Conservation (phyloP, 2,113 vertebrate species). For the Alexandromys fortis region DNA sequence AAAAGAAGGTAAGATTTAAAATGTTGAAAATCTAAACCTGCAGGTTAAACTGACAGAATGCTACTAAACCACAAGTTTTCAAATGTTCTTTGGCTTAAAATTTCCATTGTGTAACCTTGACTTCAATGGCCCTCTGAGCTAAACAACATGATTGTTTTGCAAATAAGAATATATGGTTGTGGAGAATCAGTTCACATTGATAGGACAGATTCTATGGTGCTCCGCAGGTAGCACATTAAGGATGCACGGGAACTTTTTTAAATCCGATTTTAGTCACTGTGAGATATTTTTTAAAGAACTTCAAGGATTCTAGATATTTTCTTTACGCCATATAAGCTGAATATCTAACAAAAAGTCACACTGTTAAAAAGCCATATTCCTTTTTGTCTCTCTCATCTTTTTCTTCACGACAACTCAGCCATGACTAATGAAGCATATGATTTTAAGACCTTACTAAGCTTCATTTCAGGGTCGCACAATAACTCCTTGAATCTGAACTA, state of each 20-base stretch:
- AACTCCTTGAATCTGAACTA: background rate
- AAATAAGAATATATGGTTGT: background rate
- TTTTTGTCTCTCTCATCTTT: background rate
- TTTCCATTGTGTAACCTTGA: background rate
- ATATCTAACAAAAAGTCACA: background rate
- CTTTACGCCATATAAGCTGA: background rate
- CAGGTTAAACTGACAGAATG: constrained; percentile 35
- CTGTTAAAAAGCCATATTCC: background rate
- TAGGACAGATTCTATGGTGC: background rate
- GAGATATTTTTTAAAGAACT: background rate
- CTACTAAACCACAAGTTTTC: constrained; percentile 17
- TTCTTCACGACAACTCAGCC: background rate
- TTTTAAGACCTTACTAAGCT: background rate
- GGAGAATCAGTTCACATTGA: background rate
- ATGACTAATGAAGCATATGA: background rate
- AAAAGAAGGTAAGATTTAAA: constrained; percentile 53
- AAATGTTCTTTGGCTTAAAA: background rate
- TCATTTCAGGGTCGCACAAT: background rate
- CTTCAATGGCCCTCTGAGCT: background rate
- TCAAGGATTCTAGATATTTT: background rate
- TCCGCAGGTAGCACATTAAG: too few species aligned
- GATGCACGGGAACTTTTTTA: background rate
- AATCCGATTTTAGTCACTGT: background rate
- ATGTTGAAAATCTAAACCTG: constrained; percentile 38
- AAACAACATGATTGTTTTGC: background rate